phyloP scores from a whole-genome alignment of 1,140 invertebrate species.

The Anastrepha ludens region DNA sequence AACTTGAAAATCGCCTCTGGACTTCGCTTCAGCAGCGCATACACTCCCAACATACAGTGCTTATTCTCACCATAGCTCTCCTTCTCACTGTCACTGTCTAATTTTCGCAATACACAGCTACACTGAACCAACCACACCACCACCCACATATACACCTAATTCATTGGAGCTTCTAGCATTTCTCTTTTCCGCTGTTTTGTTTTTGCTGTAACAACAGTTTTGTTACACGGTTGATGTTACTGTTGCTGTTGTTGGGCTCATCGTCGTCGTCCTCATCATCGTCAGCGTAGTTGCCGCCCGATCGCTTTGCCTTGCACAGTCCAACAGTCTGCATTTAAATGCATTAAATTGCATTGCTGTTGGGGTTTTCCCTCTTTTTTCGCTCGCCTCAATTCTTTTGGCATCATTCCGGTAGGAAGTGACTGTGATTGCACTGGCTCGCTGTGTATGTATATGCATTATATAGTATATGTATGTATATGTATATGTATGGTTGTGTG shows the following conservation, averaged over 20 bases:
- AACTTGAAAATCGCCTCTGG: slow-evolving; percentile 34
- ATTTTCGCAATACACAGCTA: neutral
- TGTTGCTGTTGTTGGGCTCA: neutral
- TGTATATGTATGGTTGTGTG: neutral
- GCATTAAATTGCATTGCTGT: slow-evolving; percentile 51
- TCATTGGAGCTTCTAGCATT: neutral
- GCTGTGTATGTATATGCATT: neutral
- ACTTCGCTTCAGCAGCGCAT: neutral
- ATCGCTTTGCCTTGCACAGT: neutral
- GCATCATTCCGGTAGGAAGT: slow-evolving; percentile 23
- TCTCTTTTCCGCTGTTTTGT: neutral
- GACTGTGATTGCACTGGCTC: neutral
- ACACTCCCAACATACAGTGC: neutral
- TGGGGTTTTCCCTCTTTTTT: slow-evolving; percentile 1
- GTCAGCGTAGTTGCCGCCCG: neutral
- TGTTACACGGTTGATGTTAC: neutral
- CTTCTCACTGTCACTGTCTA: neutral
- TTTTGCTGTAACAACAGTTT: neutral
- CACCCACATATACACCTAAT: slow-evolving; percentile 14
- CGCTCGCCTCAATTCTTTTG: slow-evolving; percentile 16
- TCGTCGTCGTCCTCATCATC: neutral
- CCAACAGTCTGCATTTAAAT: slow-evolving; percentile 31
- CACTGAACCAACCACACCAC: neutral
- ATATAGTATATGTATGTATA: neutral
- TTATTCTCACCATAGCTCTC: neutral